These are phyloP conservation scores for Hypena proboscidalis DNA, from an alignment of 2,888 invertebrate genomes.

Conservation along the genomic window DNA sequence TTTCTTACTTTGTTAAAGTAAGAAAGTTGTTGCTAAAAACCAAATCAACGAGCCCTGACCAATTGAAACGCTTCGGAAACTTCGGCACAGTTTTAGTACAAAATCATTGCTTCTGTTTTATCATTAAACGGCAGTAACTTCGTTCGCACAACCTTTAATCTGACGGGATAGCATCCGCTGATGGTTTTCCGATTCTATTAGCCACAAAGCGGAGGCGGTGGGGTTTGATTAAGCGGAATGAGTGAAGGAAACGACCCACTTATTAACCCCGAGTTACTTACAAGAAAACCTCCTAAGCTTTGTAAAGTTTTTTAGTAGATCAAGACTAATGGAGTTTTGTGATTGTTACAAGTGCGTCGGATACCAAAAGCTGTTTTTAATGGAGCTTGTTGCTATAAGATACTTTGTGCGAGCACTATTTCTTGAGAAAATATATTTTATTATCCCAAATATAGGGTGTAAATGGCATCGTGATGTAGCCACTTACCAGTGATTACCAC, in stretches of 20 bases:
- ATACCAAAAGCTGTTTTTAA: too few species aligned
- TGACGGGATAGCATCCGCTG: conserved; percentile 59
- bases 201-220: conserved; percentile 59
- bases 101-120: conserved; percentile 35
- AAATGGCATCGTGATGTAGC: too few species aligned
- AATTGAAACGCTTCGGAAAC: conserved; percentile 30
- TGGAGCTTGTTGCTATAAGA: too few species aligned
- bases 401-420: too few species aligned
- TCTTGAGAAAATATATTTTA: too few species aligned
- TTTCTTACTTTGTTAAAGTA: background rate
- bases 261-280: conserved; percentile 45
- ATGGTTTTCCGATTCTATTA: conserved; percentile 81
- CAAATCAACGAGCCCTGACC: conserved; percentile 18
- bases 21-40: conserved; percentile 4
- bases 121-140: conserved; percentile 56
- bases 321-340: conserved; percentile 1
- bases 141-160: conserved; percentile 66
- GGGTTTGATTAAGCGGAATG: conserved; percentile 69
- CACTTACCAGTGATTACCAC: too few species aligned
- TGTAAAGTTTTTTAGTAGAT: background rate
- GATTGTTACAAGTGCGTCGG: background rate
- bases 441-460: too few species aligned
- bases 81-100: conserved; percentile 23
- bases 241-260: conserved; percentile 57
- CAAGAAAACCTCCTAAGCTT: conserved; percentile 5